Base-by-base conservation (phyloP, 2,888 invertebrate genomes). In the Cheilosia variabilis region DNA sequence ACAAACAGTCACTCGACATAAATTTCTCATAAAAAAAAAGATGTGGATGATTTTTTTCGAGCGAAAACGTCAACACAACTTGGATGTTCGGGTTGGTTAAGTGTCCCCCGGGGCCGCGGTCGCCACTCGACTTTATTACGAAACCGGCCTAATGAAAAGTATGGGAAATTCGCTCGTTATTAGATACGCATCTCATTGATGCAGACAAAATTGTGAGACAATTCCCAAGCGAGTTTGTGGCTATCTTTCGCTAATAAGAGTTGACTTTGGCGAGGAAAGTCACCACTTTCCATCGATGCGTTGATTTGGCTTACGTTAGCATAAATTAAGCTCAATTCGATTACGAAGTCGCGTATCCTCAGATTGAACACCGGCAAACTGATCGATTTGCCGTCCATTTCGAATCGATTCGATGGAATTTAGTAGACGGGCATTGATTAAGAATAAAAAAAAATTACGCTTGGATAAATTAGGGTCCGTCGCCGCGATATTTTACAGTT, bases 401-500 rank as follows among this genome's bases (percentile, higher is more conserved):
- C 4, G 22, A 58, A 50, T 50, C 45, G 47, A 41, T 58, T 31
- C 60, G 31, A 22, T 9, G 62, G 53, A 60, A 73, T 63, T 81
- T 69, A 75, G 47, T 68, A 62, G 80, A 75, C 75, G 63, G 34
- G 34, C 81, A 69, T 76, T 76, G 69, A 81, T 81, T 81, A 81
- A 52, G 63, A 81, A 68, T 75, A 41, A 31, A 2, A 15, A n/a
- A 13, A 58, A 58, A n/a, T n/a, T 2, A 2, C 10, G 1, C 10
- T 50, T 31, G 34, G 24, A 63, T 53, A 65, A 7, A 63, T 57
- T 47, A 13, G 37, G n/a, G 15, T 10, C 27, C 9, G 19, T 34
- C 47, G 63, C 52, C 24, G 58, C 37, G 62, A 34, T 10, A 47
- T 27, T 45, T 27, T 55, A 15, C 4, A 68, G 80, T 81, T 81